Base-by-base conservation (phyloP, 1,140 invertebrate species). In the Apis florea region DNA sequence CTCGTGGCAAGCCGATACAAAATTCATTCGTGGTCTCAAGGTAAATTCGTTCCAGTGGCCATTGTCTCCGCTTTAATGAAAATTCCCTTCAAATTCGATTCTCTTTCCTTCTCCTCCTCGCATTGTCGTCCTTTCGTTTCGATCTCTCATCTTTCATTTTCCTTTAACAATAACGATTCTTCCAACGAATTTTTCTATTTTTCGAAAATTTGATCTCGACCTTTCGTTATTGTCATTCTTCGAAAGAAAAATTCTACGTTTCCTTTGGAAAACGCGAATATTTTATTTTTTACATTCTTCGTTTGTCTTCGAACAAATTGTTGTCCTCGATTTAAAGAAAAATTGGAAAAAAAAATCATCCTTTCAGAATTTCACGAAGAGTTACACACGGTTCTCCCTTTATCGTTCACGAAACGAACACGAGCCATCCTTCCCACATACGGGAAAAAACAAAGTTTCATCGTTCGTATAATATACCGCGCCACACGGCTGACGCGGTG, bases 401-500 rank as follows among this genome's bases (percentile, higher is more conserved):
- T 69, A 19, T 71, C 58, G 61, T 64, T 56, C 49, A 68, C 67
- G 66, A 53, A 82, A 10, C 47, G 10, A 21, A 58, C 19, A 47
- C 40, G 59, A 10, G 8, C 59, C 26, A 19, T 2, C 12, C 49
- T 24, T 53, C 26, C 26, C 59, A 12, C 11, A 1, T 49, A 2
- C 5, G 26, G 63, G 17, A n/a, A 67, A 76, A 66, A 53, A 26
- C 9, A n/a, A 64, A 66, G 64, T 84, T 82, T 83, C 51, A 72
- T 67, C 56, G 64, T 11, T 51, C 31, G 67, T 72, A 73, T 63
- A 53, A 63, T 56, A 61, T 49, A n/a, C n/a, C n/a, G 15, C 31
- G 15, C 21, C 24, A 84, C 61, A 66, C 19, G 49, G 21, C 12
- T 13, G 53, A 47, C 24, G 12, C 66, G 51, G 47, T 53, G 53